Evolutionary conservation across 1,140 invertebrate species (phyloP).

Genomic region (Sinonovacula constricta): DNA sequence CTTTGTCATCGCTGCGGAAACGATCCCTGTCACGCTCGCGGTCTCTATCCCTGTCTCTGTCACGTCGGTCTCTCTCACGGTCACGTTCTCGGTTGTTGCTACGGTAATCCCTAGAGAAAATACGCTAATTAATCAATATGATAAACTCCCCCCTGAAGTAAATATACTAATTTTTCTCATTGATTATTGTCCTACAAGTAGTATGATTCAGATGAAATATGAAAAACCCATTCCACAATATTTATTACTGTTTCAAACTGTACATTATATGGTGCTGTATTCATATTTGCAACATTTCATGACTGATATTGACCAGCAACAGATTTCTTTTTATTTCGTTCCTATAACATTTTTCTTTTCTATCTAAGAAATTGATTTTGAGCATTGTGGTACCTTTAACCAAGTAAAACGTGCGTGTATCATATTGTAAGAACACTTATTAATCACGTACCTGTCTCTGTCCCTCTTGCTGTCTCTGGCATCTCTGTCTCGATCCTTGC

Average conservation of each 20-base stretch:
- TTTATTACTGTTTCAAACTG: too few relatives aligned
- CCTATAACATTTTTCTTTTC: too few relatives aligned
- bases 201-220: not conserved
- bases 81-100: constrained; percentile 28
- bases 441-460: constrained; percentile 53
- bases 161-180: not conserved
- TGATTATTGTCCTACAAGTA: not conserved
- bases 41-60: constrained; percentile 64
- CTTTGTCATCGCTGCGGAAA: constrained; percentile 58
- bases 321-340: not conserved
- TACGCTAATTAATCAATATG: too few relatives aligned
- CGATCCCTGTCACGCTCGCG: constrained; percentile 59
- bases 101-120: too few relatives aligned
- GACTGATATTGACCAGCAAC: not conserved
- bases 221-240: too few relatives aligned
- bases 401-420: not conserved
- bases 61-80: constrained; percentile 46
- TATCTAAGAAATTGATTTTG: not conserved
- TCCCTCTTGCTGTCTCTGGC: constrained; percentile 64
- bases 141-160: not conserved
- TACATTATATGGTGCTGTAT: too few relatives aligned
- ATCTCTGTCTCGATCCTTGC: constrained; percentile 63
- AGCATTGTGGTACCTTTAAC: not conserved
- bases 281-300: not conserved
- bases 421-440: not conserved